Evolutionary conservation across 1,140 invertebrate genomes (phyloP), one percentile per base, ranked within the genome.

Genomic region (Tetragonula clypearis): DNA sequence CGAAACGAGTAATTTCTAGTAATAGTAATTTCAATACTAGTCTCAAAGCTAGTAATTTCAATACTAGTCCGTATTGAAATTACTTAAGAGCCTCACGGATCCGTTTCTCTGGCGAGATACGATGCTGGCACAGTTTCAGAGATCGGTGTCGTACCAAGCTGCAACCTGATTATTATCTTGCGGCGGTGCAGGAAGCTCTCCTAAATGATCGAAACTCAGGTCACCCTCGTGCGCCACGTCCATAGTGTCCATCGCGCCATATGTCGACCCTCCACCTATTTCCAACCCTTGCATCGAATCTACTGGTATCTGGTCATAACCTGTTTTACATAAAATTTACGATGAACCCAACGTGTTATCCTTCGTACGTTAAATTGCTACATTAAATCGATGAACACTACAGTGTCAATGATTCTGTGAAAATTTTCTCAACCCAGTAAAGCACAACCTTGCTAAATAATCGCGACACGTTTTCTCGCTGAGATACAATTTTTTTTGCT

Each of bases 221-320:
- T 97, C 97, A 81, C 96, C 96, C 79, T 97, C 97, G 84, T 96
- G 97, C 86, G 96, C 96, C 71, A 98, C 96, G 93, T 99, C 98
- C 97, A 98, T 98, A 71, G 97, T 95, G 95, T 98, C 98, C 96
- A 98, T 97, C 86, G 96, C 96, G 81, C 96, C 97, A 92, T 97
- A 97, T 72, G 96, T 96, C 87, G 96, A 96, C 79, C 96, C 95
- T 87, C 95, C 95, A 90, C 97, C 98, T 92, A 99, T 97, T 92
- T 99, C 98, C 91, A 99, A 95, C 87, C 98, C 98, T 96, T 99
- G 98, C 98, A 99, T 98, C 83, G 98, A 98, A 95, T 98, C 98
- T 97, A 99, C 97, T 96, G 98, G 98, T 96, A 99, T 97, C 96
- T 98, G 97, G 96, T 99, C 98, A 97, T 98, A 99, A 96, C 98